Evolutionary conservation across 2,797 vertebrate species (phyloP).

Genomic region (Silurus lanzhouensis): DNA sequence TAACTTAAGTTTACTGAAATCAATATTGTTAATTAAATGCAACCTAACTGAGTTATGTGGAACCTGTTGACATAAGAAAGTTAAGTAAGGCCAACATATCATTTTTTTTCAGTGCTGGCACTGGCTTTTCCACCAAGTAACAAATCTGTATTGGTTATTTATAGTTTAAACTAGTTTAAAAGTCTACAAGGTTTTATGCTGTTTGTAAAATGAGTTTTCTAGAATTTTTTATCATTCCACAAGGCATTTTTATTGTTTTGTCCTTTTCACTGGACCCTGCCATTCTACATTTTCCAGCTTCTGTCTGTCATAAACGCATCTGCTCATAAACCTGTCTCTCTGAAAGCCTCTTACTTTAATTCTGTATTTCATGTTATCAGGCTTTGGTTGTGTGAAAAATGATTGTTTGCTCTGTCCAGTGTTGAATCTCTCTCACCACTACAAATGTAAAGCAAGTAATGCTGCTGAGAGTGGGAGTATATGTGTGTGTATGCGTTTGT

Average conservation of each 20-base stretch:
- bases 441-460: conserved; percentile 85
- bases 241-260: not conserved
- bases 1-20: too few species aligned
- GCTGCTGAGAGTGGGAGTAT: conserved; percentile 54
- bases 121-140: not conserved
- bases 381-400: not conserved
- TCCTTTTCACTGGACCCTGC: not conserved
- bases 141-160: not conserved
- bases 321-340: not conserved
- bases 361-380: not conserved
- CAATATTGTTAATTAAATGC: too few species aligned
- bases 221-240: not conserved
- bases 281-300: not conserved
- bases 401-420: conserved; percentile 82
- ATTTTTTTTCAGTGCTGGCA: too few species aligned
- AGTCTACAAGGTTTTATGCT: not conserved
- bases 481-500: conserved; percentile 31
- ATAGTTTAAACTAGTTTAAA: not conserved
- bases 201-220: not conserved
- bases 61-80: too few species aligned
- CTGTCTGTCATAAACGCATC: not conserved
- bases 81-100: too few species aligned
- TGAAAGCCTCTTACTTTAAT: not conserved
- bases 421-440: conserved; percentile 84
- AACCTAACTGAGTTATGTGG: too few species aligned